phyloP scores from a whole-genome alignment of 2,797 vertebrate species.

The Syngnathus acus region DNA sequence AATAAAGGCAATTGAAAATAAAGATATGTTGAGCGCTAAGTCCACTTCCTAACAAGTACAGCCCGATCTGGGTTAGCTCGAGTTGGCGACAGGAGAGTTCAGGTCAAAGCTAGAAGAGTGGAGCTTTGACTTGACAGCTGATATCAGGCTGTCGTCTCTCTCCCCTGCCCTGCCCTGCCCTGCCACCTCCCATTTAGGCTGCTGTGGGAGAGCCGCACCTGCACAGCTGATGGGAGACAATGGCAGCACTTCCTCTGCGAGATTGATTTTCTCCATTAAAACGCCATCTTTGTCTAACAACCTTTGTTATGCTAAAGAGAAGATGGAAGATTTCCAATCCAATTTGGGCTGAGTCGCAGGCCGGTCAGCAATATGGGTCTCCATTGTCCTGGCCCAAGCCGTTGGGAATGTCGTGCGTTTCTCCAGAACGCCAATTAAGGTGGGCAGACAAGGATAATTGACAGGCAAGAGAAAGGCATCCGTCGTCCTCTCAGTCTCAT shows the following conservation, averaged over 20 bases:
- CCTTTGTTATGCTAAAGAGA: slow-evolving; percentile 94
- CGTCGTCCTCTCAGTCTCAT: slow-evolving; percentile 54
- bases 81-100: not conserved
- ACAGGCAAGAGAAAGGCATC: slow-evolving; percentile 74
- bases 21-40: too few relatives aligned
- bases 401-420: slow-evolving; percentile 73
- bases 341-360: slow-evolving; percentile 83
- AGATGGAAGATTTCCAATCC: slow-evolving; percentile 89
- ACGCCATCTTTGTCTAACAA: slow-evolving; percentile 83
- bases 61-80: not conserved
- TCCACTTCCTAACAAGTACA: not conserved
- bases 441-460: slow-evolving; percentile 78
- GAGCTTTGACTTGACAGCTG: not conserved
- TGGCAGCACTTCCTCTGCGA: slow-evolving; percentile 66
- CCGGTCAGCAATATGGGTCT: slow-evolving; percentile 82
- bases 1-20: too few relatives aligned
- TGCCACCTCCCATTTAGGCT: slow-evolving; percentile 77
- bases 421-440: slow-evolving; percentile 88
- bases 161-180: slow-evolving; percentile 51
- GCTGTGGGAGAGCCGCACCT: slow-evolving; percentile 66
- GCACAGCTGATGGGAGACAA: slow-evolving; percentile 71
- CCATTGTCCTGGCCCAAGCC: slow-evolving; percentile 75
- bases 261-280: slow-evolving; percentile 83
- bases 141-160: not conserved
- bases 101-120: not conserved